These are phyloP conservation scores for Stigmatopora argus DNA, from an alignment of 2,113 vertebrate species.

Conservation along the genomic window DNA sequence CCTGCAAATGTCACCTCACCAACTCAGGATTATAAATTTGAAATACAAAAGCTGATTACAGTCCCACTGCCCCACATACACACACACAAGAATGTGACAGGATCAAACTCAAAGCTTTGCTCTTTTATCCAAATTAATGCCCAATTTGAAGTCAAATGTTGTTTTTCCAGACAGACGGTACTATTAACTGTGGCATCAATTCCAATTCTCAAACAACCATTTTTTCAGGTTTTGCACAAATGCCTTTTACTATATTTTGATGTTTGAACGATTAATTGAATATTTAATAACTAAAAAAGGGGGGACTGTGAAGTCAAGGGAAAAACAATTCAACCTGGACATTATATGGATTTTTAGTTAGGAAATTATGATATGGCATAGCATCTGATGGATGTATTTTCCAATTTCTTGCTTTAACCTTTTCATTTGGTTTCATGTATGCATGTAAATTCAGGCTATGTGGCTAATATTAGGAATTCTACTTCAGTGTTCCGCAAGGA, in stretches of 20 bases:
- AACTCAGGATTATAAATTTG: neutral
- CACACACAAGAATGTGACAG: neutral
- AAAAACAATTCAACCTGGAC: no score
- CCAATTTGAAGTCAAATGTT: neutral
- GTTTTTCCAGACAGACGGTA: neutral
- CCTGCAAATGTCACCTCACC: neutral
- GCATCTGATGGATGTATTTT: neutral
- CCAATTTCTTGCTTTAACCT: conserved; percentile 13
- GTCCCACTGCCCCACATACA: neutral
- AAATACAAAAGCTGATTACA: neutral
- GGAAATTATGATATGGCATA: no score
- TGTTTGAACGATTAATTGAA: neutral
- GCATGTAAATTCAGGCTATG: conserved; percentile 12
- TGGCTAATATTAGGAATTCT: conserved; percentile 21
- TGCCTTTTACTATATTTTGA: neutral
- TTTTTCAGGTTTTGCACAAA: neutral
- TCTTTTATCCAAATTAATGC: neutral
- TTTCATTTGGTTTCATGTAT: conserved; percentile 18
- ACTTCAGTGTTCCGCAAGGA: conserved; percentile 16
- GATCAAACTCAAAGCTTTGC: neutral
- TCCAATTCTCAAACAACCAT: conserved; percentile 1
- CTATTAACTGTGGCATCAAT: neutral
- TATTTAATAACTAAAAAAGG: no score
- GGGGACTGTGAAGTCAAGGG: no score
- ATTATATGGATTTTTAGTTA: no score